phyloP scores from a whole-genome alignment of 2,888 invertebrate species.

The Octodonta nipae region DNA sequence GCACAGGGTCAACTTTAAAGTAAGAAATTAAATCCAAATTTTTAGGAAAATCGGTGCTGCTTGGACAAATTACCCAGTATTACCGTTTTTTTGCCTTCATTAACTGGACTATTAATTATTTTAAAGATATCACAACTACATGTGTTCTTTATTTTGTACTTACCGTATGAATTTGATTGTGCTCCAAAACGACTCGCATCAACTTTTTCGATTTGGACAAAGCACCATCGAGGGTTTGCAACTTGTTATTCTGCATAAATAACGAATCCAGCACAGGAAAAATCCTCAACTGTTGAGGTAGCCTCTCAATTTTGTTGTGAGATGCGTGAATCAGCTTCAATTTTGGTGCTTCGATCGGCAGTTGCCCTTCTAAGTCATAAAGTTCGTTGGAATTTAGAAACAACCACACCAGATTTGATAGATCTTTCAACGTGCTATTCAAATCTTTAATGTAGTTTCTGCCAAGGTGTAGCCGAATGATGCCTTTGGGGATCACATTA shows the following conservation, averaged over 20 bases:
- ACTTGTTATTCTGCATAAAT: conserved; percentile 58
- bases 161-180: conserved; percentile 62
- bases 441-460: conserved; percentile 57
- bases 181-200: conserved; percentile 52
- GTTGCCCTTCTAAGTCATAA: conserved; percentile 58
- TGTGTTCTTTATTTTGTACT: no score
- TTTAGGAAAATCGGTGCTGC: no score
- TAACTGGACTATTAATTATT: no score
- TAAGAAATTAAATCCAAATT: no score
- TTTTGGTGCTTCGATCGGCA: conserved; percentile 54
- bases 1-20: no score
- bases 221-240: conserved; percentile 57
- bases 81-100: no score
- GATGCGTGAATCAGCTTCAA: conserved; percentile 59
- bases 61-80: no score
- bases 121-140: no score
- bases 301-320: conserved; percentile 53
- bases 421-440: conserved; percentile 63
- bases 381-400: conserved; percentile 67
- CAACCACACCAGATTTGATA: conserved; percentile 62
- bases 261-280: conserved; percentile 56
- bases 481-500: conserved; percentile 53
- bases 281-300: conserved; percentile 59
- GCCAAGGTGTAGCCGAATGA: conserved; percentile 60
- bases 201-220: conserved; percentile 55